A percentile compares a stretch with the other conserved stretches of the same genome.
phyloP scores from a whole-genome alignment of 2,797 vertebrate species.

The Rhinatrema bivittatum region DNA sequence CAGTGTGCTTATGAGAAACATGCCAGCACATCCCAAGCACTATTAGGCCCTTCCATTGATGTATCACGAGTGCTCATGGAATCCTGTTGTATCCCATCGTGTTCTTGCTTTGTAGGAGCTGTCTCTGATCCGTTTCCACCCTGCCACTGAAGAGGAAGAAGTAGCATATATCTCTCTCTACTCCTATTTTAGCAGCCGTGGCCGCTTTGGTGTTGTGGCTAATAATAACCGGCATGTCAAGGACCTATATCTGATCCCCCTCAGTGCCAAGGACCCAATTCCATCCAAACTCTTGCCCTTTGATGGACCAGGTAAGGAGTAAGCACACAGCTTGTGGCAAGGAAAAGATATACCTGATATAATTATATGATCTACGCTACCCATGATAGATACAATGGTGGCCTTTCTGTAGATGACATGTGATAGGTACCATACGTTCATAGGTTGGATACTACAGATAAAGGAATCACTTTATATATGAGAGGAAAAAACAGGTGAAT shows the following conservation, averaged over 20 bases:
- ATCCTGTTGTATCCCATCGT: too few species aligned
- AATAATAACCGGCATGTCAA: conserved; percentile 88
- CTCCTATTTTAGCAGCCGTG: conserved; percentile 97
- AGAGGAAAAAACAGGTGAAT: too few species aligned
- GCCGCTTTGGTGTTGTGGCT: conserved; percentile 92
- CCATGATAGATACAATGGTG: not conserved
- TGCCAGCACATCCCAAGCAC: too few species aligned
- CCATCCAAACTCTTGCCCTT: conserved; percentile 88
- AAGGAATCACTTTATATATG: too few species aligned
- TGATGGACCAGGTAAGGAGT: conserved; percentile 91
- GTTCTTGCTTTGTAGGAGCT: conserved; percentile 70
- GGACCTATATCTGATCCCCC: conserved; percentile 93
- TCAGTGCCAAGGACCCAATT: conserved; percentile 82
- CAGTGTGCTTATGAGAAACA: too few species aligned
- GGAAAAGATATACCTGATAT: conserved; percentile 14
- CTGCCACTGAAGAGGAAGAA: conserved; percentile 92
- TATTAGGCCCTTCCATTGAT: too few species aligned
- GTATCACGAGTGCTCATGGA: too few species aligned
- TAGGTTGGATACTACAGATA: too few species aligned
- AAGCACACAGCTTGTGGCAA: conserved; percentile 33
- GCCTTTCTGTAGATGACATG: too few species aligned
- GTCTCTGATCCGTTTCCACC: conserved; percentile 92
- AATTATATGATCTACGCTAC: not conserved
- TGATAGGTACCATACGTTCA: too few species aligned
- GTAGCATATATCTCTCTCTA: conserved; percentile 96